These are phyloP conservation scores for Dallia pectoralis DNA, from an alignment of 2,797 vertebrate genomes.

Conservation along the genomic window DNA sequence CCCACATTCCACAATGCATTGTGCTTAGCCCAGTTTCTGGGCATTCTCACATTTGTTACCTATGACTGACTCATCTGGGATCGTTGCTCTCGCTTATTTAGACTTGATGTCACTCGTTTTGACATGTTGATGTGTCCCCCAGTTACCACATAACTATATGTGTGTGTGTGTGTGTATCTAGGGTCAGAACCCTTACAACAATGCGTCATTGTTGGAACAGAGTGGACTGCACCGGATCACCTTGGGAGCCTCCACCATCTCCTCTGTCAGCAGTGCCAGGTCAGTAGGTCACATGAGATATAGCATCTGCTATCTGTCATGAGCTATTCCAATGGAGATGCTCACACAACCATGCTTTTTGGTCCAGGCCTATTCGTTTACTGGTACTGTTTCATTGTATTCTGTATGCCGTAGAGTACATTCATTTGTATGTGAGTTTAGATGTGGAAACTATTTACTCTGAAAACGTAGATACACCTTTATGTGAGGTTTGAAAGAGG, in stretches of 20 bases:
- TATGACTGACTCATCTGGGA: not conserved
- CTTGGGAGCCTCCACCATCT: conserved; percentile 93
- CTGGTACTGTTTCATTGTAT: not conserved
- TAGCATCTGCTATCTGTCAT: not conserved
- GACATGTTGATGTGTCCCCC: not conserved
- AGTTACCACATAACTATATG: not conserved
- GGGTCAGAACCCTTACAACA: conserved; percentile 91
- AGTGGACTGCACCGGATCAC: conserved; percentile 97
- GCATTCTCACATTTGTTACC: conserved; percentile 9
- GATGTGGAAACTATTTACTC: not conserved
- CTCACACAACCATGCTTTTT: not conserved
- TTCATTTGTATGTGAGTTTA: not conserved
- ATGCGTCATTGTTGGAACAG: conserved; percentile 93
- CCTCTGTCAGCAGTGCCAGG: conserved; percentile 95
- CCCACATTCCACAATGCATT: conserved; percentile 61
- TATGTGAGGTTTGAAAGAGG: no score
- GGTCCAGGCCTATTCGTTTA: not conserved
- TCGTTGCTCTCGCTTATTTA: not conserved
- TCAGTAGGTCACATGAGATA: conserved; percentile 57
- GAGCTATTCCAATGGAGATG: not conserved
- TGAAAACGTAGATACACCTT: not conserved
- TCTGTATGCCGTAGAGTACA: not conserved
- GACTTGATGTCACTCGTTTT: not conserved
- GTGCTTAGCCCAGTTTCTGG: conserved; percentile 12
- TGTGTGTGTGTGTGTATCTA: conserved; percentile 49